A percentile compares a stretch with the other conserved stretches of the same genome.
phyloP scores from a whole-genome alignment of 2,797 vertebrate genomes.

The Eupleurogrammus muticus region DNA sequence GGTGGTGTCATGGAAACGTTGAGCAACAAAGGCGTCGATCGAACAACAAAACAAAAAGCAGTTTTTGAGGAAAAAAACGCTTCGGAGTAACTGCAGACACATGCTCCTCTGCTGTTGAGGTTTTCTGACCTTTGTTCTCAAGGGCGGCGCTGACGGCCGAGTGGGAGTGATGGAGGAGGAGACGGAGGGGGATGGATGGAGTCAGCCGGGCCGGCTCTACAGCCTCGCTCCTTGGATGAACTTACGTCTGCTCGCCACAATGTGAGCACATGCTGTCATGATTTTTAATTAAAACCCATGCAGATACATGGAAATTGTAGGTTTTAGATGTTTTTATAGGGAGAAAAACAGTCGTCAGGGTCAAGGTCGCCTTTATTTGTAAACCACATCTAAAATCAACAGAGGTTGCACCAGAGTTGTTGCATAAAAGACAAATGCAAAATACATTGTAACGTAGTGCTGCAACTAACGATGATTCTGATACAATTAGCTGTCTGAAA shows the following conservation, averaged over 20 bases:
- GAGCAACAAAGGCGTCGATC: constrained; percentile 2
- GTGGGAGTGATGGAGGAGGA: background rate
- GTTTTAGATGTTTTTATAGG: no score
- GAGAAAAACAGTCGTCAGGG: no score
- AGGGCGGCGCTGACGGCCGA: constrained; percentile 21
- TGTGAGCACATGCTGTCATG: background rate
- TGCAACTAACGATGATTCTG: no score
- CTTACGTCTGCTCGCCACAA: constrained; percentile 25
- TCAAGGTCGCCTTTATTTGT: no score
- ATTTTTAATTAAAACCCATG: no score
- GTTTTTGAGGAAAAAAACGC: background rate
- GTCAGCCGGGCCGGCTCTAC: constrained; percentile 24
- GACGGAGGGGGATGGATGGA: constrained; percentile 23
- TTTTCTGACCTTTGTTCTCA: constrained; percentile 50
- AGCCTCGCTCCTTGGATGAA: constrained; percentile 32
- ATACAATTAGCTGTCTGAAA: no score
- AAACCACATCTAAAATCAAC: no score
- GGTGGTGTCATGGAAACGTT: constrained; percentile 27
- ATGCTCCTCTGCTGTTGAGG: constrained; percentile 22
- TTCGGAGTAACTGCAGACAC: constrained; percentile 4
- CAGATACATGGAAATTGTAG: background rate
- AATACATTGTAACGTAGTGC: no score
- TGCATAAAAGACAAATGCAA: no score
- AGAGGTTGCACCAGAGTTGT: no score
- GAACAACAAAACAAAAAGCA: constrained; percentile 21